These are phyloP conservation scores for Polydesmus complanatus DNA, from an alignment of 2,888 invertebrate species.

Conservation along the genomic window DNA sequence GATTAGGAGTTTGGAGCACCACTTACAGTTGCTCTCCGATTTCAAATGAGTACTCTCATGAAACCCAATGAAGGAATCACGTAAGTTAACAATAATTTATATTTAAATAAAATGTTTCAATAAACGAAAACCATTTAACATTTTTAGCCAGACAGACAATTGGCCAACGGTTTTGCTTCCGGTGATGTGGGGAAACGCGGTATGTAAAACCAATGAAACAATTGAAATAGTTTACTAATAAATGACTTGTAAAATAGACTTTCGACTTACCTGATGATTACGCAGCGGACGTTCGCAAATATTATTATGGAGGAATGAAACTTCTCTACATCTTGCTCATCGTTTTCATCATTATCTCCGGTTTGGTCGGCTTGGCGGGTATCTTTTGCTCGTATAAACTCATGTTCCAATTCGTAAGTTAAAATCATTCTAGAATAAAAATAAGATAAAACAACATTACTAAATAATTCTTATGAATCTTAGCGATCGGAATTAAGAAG, in stretches of 20 bases:
- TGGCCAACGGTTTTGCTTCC: not conserved
- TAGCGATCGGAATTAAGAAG: too few species aligned
- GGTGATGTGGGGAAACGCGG: not conserved
- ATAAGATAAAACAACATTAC: too few species aligned
- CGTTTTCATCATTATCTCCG: not conserved
- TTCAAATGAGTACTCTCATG: not conserved
- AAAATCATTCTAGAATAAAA: too few species aligned
- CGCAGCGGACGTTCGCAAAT: not conserved
- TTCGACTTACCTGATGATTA: not conserved
- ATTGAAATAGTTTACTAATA: not conserved
- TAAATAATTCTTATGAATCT: too few species aligned
- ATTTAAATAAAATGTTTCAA: not conserved
- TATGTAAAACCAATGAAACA: not conserved
- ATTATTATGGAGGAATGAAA: not conserved
- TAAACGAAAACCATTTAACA: not conserved
- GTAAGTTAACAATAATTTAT: not conserved
- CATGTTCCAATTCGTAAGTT: not conserved
- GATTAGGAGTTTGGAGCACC: not conserved
- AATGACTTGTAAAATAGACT: not conserved
- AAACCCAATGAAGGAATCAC: not conserved
- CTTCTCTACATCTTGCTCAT: not conserved
- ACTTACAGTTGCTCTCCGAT: not conserved
- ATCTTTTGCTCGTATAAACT: not conserved
- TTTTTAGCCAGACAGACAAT: not conserved
- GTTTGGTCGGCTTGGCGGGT: not conserved